phyloP scores from a whole-genome alignment of 2,113 vertebrate genomes.

The Tragelaphus imberbis region DNA sequence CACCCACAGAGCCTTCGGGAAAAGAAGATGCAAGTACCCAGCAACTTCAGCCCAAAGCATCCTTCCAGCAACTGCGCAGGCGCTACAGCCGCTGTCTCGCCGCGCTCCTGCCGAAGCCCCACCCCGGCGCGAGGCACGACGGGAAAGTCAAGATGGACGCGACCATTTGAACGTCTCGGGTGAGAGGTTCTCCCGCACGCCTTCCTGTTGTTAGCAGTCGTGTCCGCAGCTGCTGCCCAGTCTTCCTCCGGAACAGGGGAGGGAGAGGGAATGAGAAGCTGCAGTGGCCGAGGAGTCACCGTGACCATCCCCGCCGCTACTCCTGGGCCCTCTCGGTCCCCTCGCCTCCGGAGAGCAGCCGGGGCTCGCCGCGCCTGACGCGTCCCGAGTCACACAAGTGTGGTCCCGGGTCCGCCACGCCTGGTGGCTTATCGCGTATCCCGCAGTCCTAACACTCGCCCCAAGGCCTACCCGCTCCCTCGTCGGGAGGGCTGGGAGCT shows the following conservation, averaged over 20 bases:
- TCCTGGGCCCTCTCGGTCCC: conserved; percentile 33
- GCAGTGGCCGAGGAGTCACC: background rate
- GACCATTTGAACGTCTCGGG: conserved; percentile 81
- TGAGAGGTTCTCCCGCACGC: background rate
- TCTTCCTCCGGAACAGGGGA: background rate
- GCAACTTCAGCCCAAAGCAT: fast-evolving
- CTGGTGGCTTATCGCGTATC: fast-evolving
- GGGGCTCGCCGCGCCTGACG: conserved; percentile 62
- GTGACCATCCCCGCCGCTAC: background rate
- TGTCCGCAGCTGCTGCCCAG: background rate
- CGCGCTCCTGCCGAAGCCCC: fast-evolving
- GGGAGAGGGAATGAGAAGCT: conserved; percentile 57
- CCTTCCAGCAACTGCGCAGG: background rate
- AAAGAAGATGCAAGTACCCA: fast-evolving
- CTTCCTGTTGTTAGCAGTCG: background rate
- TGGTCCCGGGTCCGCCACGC: background rate
- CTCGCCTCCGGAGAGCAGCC: conserved; percentile 55
- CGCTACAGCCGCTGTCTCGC: fast-evolving
- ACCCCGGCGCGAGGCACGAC: conserved; percentile 75
- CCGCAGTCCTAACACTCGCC: fast-evolving
- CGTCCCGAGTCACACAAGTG: conserved; percentile 71
- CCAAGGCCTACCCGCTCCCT: background rate
- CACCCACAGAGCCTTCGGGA: background rate
- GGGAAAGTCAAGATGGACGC: conserved; percentile 90
- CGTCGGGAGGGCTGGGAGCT: fast-evolving